phyloP scores from a whole-genome alignment of 2,113 vertebrate genomes.

The Pardalotus punctatus region DNA sequence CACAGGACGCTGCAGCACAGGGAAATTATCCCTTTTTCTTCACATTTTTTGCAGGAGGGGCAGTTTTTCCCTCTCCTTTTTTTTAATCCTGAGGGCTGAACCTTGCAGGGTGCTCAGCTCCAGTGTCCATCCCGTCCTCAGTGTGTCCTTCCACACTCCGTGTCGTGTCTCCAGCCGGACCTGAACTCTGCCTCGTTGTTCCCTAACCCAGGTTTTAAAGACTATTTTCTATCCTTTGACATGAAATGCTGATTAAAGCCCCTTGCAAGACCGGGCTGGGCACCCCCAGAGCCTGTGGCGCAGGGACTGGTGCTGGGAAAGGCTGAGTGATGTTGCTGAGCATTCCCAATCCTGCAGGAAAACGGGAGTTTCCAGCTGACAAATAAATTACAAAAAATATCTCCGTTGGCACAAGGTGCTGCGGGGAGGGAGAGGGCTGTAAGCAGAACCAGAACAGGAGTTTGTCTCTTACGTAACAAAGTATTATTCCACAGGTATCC shows the following conservation, averaged over 20 bases:
- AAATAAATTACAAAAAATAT: rapidly evolving
- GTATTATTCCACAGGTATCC: neutral
- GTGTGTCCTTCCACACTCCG: neutral
- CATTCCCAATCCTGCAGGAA: neutral
- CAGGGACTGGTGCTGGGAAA: neutral
- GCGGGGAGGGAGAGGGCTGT: neutral
- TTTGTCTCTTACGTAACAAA: neutral
- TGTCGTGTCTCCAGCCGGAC: rapidly evolving
- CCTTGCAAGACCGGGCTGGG: neutral
- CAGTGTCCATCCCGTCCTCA: rapidly evolving
- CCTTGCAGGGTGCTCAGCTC: neutral
- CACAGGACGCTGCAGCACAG: neutral
- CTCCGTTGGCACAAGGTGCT: rapidly evolving
- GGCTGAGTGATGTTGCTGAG: rapidly evolving
- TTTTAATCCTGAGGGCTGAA: neutral
- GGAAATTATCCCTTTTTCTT: neutral
- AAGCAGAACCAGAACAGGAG: neutral
- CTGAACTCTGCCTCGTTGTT: neutral
- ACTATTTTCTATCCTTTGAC: neutral
- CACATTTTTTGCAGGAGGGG: neutral
- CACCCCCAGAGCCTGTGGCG: neutral
- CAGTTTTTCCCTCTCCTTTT: neutral
- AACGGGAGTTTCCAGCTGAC: rapidly evolving
- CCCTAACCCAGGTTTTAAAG: neutral
- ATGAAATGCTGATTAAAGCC: neutral